A percentile compares a stretch with the other conserved stretches of the same genome.
Conservation (phyloP, 2,797 vertebrate species). For the Podarcis lilfordi region DNA sequence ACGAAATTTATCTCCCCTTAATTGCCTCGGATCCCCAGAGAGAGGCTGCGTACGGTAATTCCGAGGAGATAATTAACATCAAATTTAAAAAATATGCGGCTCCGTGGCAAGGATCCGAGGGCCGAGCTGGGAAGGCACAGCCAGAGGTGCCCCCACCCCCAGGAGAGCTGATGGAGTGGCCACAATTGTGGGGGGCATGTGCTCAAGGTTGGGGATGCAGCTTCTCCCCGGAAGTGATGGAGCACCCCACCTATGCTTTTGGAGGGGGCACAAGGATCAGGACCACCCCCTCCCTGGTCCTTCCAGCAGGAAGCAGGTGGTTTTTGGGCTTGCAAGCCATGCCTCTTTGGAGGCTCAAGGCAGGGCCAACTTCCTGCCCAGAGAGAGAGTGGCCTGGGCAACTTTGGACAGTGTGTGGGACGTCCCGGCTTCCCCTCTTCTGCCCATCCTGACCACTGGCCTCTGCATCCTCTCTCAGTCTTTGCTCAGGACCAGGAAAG, state of each 20-base stretch:
- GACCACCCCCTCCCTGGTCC: background rate
- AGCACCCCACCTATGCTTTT: background rate
- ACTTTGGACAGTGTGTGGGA: background rate
- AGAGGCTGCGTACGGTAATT: slow-evolving; percentile 80
- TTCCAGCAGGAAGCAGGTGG: background rate
- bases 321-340: background rate
- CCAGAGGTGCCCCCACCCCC: slow-evolving; percentile 21
- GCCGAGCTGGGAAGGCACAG: slow-evolving; percentile 51
- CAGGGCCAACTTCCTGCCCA: background rate
- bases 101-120: slow-evolving; percentile 43
- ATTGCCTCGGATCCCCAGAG: slow-evolving; percentile 80
- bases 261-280: background rate
- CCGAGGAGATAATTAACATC: slow-evolving; percentile 83
- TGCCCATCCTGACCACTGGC: background rate
- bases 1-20: slow-evolving; percentile 85
- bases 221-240: background rate
- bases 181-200: too few species aligned
- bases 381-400: background rate
- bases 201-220: background rate
- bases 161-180: background rate
- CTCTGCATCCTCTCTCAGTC: background rate
- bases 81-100: slow-evolving; percentile 78
- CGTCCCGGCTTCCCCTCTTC: background rate
- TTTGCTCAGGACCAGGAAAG: background rate
- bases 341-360: too few species aligned